Base-by-base conservation (phyloP, 2,797 vertebrate species). In the Pagetopsis macropterus region DNA sequence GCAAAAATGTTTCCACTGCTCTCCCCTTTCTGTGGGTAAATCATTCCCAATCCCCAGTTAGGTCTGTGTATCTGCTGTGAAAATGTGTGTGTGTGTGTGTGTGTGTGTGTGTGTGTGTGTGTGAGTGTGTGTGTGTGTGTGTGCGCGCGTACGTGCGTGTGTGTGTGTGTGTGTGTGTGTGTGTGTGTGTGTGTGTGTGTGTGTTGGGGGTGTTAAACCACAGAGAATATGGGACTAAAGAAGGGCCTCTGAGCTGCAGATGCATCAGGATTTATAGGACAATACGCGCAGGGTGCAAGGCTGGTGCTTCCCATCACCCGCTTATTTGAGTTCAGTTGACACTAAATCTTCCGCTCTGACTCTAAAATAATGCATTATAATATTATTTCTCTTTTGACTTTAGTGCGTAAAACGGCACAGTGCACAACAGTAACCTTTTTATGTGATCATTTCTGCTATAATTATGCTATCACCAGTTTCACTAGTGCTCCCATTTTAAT, bases 301-400 rank as follows among this genome's bases (percentile, higher is more conserved):
- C 76, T 69, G 82, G 81, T 92, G 92, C 92, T 92, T 88, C 93
- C 93, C 91, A 88, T 86, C 91, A 72, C 21, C 73, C 65, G 75
- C 81, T 84, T 90, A 87, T 89, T 91, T 89, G 87, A 88, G 92
- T 94, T 94, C 92, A 89, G 92, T 81, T 87, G 87, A 87, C 84
- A 83, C 79, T 70, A 74, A 85, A 90, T 84, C 89, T 83, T 63
- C 63, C 74, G 49, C 75, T 78, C 67, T 82, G 82, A 85, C 76
- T 82, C 69, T 51, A 60, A 76, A 81, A 81, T 65, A 50, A 67
- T 12, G 41, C 68, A 64, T 46, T 61, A 8, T 59, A 48, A 52
- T 37, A 52, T 4, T 11, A 49, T 79, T 76, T 80, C 64, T 80
- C 62, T 40, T 81, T 74, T 67, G 76, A 72, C 64, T 77, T 51